These are phyloP conservation scores for Mus minutoides DNA, from an alignment of 2,797 vertebrate genomes.

Conservation along the genomic window DNA sequence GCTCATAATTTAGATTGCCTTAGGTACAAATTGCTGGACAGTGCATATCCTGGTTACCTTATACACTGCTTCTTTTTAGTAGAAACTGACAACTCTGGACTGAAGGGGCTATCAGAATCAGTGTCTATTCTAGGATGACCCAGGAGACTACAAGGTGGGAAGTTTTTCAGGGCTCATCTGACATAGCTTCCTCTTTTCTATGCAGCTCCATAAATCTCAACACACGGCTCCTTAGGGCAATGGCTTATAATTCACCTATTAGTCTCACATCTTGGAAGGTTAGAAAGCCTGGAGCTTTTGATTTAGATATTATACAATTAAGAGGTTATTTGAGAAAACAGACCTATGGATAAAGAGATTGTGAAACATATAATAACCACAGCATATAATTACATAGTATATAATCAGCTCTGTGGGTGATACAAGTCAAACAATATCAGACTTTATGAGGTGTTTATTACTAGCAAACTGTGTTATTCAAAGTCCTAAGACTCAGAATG, in stretches of 20 bases:
- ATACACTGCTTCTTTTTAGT: not conserved
- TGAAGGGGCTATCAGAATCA: conserved; percentile 23
- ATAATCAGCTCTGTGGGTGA: conserved; percentile 81
- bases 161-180: conserved; percentile 38
- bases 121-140: conserved; percentile 26
- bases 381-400: conserved; percentile 79
- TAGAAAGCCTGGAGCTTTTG: conserved; percentile 67
- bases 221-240: not conserved
- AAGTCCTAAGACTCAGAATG: conserved; percentile 62
- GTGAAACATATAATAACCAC: conserved; percentile 75
- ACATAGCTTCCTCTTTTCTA: not conserved
- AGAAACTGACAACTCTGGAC: conserved; percentile 13
- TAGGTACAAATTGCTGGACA: not conserved
- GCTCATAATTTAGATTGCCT: not conserved
- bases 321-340: conserved; percentile 75
- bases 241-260: conserved; percentile 64
- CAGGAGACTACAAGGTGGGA: not conserved
- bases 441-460: conserved; percentile 76
- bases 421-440: conserved; percentile 73
- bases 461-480: conserved; percentile 81
- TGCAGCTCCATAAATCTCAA: not conserved
- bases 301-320: conserved; percentile 74
- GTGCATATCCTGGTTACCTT: not conserved
- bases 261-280: conserved; percentile 55
- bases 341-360: conserved; percentile 72